Evolutionary conservation across 1,140 invertebrate genomes (phyloP), one percentile per base, ranked within the genome.

Genomic region (Bombus superbus): DNA sequence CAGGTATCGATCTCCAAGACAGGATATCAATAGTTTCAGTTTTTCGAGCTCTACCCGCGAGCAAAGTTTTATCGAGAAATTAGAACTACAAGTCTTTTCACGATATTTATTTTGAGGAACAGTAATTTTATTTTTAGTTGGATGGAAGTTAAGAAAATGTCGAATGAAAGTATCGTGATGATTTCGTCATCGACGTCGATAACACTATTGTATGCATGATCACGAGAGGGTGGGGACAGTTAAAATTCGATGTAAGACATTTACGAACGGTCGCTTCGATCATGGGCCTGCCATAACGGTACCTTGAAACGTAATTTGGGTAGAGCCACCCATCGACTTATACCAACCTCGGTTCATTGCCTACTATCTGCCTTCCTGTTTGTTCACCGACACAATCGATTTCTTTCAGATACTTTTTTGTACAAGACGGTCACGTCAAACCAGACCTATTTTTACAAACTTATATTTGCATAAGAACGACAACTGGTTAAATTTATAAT

Each of bases 301-400:
- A 94, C 85, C 68, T 83, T 47, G 83, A 83, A 85, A 89, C 89
- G 90, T 94, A 94, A 94, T 94, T 94, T 94, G 91, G 92, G 90
- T 91, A 93, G 86, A 82, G 78, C 62, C 72, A 83, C 68, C 64
- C 72, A 76, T 68, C 74, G 74, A 85, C 76, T 84, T 88, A 57
- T 68, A 74, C 59, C 83, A 87, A 74, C 72, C 80, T 86, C 64
- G 80, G 86, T 82, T 90, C 89, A 79, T 90, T 85, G 90, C 75
- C 84, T 86, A 87, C 86, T 88, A 77, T 83, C 78, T 82, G 69
- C 74, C 75, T 81, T 75, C 76, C 74, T 81, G 81, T 80, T 42
- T 47, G 59, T 72, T 44, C 64, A 71, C 38, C 38, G 64, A 53
- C 35, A 69, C 75, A 42, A 80, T 71, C 62, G 86, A 71, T 72